A percentile compares a stretch with the other conserved stretches of the same genome.
phyloP scores from a whole-genome alignment of 2,797 vertebrate genomes.

The Notamacropus eugenii region DNA sequence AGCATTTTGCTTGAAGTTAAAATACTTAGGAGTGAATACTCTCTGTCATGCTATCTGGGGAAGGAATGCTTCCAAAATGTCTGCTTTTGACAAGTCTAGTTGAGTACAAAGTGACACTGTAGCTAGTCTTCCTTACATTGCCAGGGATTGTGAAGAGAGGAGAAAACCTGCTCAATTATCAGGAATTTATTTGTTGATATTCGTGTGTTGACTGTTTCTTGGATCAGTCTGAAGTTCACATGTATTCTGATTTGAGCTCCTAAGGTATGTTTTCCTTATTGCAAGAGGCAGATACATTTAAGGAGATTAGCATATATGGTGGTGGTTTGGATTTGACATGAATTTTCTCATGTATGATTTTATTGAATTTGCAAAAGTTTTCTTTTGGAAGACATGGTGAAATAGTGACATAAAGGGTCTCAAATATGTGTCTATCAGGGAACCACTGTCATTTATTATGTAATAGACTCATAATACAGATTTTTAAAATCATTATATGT shows the following conservation, averaged over 20 bases:
- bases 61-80: conserved; percentile 13
- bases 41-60: conserved; percentile 1
- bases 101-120: neutral
- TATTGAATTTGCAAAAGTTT: conserved; percentile 35
- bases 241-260: conserved; percentile 32
- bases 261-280: conserved; percentile 2
- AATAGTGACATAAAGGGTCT: conserved; percentile 10
- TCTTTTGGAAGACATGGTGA: neutral
- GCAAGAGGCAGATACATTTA: neutral
- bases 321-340: conserved; percentile 5
- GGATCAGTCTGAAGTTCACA: neutral
- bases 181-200: neutral
- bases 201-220: neutral
- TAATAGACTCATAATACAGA: neutral
- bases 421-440: conserved; percentile 7
- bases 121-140: neutral
- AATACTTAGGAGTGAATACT: neutral
- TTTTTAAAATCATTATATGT: neutral
- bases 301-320: neutral
- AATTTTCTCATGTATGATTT: neutral
- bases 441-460: neutral
- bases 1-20: conserved; percentile 26
- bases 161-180: neutral
- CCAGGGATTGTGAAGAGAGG: neutral
- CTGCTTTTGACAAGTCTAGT: neutral